Percentiles rank a stretch among this genome's conserved stretches.
These are phyloP conservation scores for Atethmia centrago DNA, from an alignment of 2,888 invertebrate species.

Conservation along the genomic window DNA sequence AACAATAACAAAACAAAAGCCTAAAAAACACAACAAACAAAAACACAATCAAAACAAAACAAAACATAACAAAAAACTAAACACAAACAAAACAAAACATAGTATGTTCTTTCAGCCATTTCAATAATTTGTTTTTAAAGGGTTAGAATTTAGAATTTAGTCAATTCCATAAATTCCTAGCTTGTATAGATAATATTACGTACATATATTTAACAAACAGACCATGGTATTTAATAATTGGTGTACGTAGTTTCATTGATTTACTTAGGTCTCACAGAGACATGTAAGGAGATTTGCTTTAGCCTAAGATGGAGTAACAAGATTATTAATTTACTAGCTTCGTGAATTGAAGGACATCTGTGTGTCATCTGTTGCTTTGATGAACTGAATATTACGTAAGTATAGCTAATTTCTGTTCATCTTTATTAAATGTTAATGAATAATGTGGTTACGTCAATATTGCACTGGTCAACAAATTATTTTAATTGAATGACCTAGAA, in stretches of 20 bases:
- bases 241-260: slow-evolving; percentile 7
- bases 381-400: neutral
- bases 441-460: neutral
- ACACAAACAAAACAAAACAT: too few relatives aligned
- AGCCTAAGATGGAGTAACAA: slow-evolving; percentile 18
- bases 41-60: too few relatives aligned
- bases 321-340: slow-evolving; percentile 8
- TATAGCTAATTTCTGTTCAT: too few relatives aligned
- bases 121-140: too few relatives aligned
- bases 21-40: too few relatives aligned
- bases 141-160: too few relatives aligned
- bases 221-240: slow-evolving; percentile 2
- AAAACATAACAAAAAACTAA: too few relatives aligned
- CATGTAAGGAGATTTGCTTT: slow-evolving; percentile 30
- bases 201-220: neutral
- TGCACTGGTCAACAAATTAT: neutral
- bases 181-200: neutral
- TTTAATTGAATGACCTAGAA: neutral
- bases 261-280: slow-evolving; percentile 15
- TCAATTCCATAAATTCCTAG: neutral
- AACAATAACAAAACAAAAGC: too few relatives aligned
- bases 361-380: slow-evolving; percentile 8
- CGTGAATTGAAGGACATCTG: slow-evolving; percentile 1
- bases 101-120: too few relatives aligned
- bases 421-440: neutral